These are phyloP conservation scores for Chiloscyllium plagiosum DNA, from an alignment of 2,113 vertebrate genomes.

Conservation along the genomic window DNA sequence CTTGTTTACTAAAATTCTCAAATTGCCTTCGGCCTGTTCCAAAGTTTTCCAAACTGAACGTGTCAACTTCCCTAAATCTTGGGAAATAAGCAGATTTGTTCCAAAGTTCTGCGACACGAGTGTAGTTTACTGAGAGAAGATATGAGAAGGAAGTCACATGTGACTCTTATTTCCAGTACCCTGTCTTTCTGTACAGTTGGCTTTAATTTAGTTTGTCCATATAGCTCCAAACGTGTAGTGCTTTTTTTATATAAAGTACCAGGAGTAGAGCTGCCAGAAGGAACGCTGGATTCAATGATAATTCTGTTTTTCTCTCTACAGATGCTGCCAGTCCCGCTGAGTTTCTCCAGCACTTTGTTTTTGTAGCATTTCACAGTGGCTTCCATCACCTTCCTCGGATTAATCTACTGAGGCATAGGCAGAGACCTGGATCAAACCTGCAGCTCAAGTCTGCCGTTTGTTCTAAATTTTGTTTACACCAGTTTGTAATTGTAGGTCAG, in stretches of 20 bases:
- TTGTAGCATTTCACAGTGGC: not conserved
- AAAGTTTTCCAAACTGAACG: not conserved
- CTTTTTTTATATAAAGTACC: not conserved
- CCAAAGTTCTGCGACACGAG: not conserved
- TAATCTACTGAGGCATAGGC: not conserved
- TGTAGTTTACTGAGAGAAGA: not conserved
- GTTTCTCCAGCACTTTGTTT: no score
- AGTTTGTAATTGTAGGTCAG: not conserved
- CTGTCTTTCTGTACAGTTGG: not conserved
- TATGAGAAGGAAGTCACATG: not conserved
- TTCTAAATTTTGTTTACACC: not conserved
- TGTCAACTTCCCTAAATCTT: not conserved
- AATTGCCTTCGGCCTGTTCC: not conserved
- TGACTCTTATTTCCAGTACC: not conserved
- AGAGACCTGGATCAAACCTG: not conserved
- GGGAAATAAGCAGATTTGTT: not conserved
- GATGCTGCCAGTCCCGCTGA: no score
- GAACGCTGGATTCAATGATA: no score
- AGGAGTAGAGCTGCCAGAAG: not conserved
- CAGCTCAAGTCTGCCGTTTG: not conserved
- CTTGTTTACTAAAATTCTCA: not conserved
- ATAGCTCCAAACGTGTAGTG: not conserved
- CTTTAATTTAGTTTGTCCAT: not conserved
- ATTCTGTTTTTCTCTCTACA: no score
- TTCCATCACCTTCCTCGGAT: not conserved